Conservation (phyloP, 2,888 invertebrate genomes). For the Perizoma affinitatum region DNA sequence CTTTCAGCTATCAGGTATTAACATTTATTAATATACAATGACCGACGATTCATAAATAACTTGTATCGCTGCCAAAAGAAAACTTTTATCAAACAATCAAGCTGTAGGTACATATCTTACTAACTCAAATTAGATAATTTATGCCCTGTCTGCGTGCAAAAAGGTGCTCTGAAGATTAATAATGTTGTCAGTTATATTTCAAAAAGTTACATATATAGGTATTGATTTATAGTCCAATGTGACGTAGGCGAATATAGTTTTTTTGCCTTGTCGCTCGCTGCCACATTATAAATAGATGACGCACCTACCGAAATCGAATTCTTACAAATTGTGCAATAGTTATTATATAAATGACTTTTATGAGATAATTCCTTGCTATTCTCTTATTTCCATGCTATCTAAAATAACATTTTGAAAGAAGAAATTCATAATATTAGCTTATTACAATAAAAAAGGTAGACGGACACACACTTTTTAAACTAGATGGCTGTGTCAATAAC, state of each 20-base stretch:
- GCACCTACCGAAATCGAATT: slow-evolving; percentile 60
- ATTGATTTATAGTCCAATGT: slow-evolving; percentile 43
- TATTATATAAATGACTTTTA: no score
- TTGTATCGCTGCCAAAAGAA: slow-evolving; percentile 19
- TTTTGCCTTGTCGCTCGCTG: slow-evolving; percentile 52
- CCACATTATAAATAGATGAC: slow-evolving; percentile 68
- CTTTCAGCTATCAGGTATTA: neutral
- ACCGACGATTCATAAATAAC: slow-evolving; percentile 15
- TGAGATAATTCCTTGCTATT: no score
- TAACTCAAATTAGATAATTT: slow-evolving; percentile 7
- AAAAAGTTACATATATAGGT: neutral
- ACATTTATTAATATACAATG: slow-evolving; percentile 12
- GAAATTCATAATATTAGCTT: no score
- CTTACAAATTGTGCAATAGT: neutral
- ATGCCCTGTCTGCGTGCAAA: slow-evolving; percentile 7
- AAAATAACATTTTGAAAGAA: no score
- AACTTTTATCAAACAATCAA: slow-evolving; percentile 11
- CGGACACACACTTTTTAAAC: no score
- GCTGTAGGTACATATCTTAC: neutral
- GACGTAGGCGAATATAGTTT: slow-evolving; percentile 58
- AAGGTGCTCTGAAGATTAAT: slow-evolving; percentile 10
- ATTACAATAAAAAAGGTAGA: no score
- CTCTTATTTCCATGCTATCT: no score
- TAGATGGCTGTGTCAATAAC: no score
- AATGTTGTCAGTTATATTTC: slow-evolving; percentile 1